phyloP scores from a whole-genome alignment of 30 jellyfish, hydroid and myxozoan species.

The Calvadosia cruxmelitensis region DNA sequence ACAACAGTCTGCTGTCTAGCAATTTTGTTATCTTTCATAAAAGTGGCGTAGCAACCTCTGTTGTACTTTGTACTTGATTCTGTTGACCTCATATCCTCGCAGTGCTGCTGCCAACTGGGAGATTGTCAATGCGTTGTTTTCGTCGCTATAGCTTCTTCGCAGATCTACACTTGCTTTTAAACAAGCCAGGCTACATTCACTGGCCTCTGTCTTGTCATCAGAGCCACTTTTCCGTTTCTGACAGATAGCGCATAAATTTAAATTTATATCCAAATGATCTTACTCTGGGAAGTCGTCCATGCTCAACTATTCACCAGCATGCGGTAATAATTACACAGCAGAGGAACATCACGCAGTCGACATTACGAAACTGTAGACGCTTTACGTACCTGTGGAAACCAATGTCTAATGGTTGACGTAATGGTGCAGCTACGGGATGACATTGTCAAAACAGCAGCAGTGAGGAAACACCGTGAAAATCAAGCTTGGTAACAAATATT shows the following conservation, averaged over 20 bases:
- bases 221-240: slow-evolving; percentile 5
- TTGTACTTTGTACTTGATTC: slow-evolving; percentile 1
- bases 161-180: neutral
- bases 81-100: neutral
- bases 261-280: neutral
- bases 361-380: too few relatives aligned
- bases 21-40: neutral
- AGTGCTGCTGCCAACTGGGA: slow-evolving; percentile 1
- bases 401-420: too few relatives aligned
- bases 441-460: too few relatives aligned
- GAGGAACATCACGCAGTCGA: too few relatives aligned
- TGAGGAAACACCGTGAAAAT: too few relatives aligned
- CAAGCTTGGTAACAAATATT: too few relatives aligned
- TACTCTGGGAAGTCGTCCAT: too few relatives aligned
- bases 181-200: slow-evolving; percentile 1
- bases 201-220: neutral
- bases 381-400: too few relatives aligned
- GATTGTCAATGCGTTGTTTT: neutral
- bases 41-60: neutral
- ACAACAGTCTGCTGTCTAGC: neutral
- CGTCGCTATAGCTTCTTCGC: neutral
- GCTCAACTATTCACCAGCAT: too few relatives aligned
- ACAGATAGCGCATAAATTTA: neutral
- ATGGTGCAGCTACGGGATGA: too few relatives aligned
- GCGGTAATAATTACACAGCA: too few relatives aligned